phyloP scores from a whole-genome alignment of 2,113 vertebrate genomes.

The Gobio gobio region DNA sequence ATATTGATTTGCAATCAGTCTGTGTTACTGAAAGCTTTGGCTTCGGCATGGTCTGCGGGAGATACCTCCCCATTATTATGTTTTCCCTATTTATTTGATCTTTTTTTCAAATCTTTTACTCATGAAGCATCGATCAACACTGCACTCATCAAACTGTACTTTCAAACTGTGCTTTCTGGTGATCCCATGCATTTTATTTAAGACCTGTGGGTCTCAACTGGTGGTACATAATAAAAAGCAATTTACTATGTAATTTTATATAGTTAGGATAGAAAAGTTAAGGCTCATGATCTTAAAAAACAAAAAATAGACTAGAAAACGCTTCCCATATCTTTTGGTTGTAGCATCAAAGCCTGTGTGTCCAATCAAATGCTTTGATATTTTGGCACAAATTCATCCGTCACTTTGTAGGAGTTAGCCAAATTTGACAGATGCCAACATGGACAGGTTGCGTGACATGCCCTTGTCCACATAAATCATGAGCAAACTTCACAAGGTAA shows the following conservation, averaged over 20 bases:
- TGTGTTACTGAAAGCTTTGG: conserved; percentile 2
- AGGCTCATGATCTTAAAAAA: background rate
- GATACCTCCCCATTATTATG: background rate
- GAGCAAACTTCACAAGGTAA: background rate
- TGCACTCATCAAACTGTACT: background rate
- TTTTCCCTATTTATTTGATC: conserved; percentile 34
- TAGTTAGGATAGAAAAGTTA: background rate
- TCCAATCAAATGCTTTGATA: background rate
- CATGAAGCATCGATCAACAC: conserved; percentile 10
- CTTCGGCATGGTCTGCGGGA: background rate
- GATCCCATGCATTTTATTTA: conserved; percentile 13
- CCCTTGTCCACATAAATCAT: background rate
- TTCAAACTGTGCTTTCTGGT: background rate
- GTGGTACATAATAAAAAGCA: background rate
- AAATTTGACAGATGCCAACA: background rate
- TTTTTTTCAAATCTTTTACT: conserved; percentile 18
- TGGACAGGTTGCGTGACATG: background rate
- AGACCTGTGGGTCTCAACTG: background rate
- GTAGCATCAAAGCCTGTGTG: background rate
- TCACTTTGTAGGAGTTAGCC: background rate
- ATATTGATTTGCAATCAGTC: conserved; percentile 35
- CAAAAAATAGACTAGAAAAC: background rate
- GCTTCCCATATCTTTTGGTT: background rate
- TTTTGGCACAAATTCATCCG: background rate
- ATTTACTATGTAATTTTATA: background rate